Conservation (phyloP, 2,797 vertebrate genomes). For the Enteromius radiatus region DNA sequence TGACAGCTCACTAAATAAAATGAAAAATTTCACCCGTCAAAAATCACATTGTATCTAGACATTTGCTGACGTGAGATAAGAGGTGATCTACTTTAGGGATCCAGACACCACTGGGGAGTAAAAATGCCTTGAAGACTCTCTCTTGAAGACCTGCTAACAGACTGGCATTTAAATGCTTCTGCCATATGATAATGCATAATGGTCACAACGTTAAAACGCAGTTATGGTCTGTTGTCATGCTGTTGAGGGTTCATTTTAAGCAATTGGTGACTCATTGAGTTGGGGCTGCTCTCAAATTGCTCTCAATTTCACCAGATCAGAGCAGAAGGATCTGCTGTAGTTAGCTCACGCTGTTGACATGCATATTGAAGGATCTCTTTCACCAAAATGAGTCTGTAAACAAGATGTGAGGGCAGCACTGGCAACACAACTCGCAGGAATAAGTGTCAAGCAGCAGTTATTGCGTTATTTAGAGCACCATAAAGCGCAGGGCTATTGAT, state of each 20-base stretch:
- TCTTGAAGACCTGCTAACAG: slow-evolving; percentile 3
- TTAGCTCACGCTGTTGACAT: slow-evolving; percentile 60
- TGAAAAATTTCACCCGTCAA: neutral
- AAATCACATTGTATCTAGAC: neutral
- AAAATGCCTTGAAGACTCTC: slow-evolving; percentile 16
- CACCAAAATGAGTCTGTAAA: slow-evolving; percentile 74
- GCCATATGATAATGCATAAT: slow-evolving; percentile 29
- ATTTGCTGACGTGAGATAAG: slow-evolving; percentile 14
- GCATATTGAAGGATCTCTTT: slow-evolving; percentile 64
- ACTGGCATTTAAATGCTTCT: slow-evolving; percentile 4
- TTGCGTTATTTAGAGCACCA: slow-evolving; percentile 77
- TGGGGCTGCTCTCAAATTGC: slow-evolving; percentile 31
- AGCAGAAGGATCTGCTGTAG: slow-evolving; percentile 39
- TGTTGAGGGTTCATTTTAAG: slow-evolving; percentile 51
- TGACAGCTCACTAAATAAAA: neutral
- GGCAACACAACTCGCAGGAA: slow-evolving; percentile 71
- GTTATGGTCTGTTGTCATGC: slow-evolving; percentile 48
- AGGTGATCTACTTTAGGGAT: slow-evolving; percentile 18
- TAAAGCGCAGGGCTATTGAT: slow-evolving; percentile 79
- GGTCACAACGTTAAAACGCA: slow-evolving; percentile 40
- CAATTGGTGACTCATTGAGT: slow-evolving; percentile 41
- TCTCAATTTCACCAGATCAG: slow-evolving; percentile 40
- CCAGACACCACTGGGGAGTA: neutral
- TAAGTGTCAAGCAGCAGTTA: slow-evolving; percentile 77
- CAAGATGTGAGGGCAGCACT: slow-evolving; percentile 71